Evolutionary conservation across 2,888 invertebrate species (phyloP).

Genomic region (Synanthedon tipuliformis): DNA sequence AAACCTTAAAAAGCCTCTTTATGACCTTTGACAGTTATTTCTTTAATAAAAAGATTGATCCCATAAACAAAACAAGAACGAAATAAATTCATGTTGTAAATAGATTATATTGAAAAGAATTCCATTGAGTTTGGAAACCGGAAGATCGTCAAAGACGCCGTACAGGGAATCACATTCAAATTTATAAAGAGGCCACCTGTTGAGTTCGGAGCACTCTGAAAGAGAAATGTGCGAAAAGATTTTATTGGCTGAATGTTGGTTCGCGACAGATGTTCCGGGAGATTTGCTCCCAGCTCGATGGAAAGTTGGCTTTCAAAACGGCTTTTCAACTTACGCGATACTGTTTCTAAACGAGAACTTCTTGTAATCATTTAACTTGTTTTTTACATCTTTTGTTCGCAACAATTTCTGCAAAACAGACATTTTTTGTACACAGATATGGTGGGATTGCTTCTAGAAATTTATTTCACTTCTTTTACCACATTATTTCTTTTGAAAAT

Average conservation of each 20-base stretch:
- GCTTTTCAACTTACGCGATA: slow-evolving; percentile 32
- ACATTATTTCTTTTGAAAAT: neutral
- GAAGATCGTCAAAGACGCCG: neutral
- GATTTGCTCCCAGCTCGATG: slow-evolving; percentile 35
- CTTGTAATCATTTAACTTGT: slow-evolving; percentile 22
- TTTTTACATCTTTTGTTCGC: slow-evolving; percentile 15
- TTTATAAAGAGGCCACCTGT: slow-evolving; percentile 60
- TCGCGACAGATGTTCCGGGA: slow-evolving; percentile 47
- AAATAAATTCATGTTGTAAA: no score
- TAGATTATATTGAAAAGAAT: no score
- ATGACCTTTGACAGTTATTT: no score
- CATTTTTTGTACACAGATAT: neutral
- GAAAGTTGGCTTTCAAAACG: slow-evolving; percentile 40
- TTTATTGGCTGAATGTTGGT: slow-evolving; percentile 47
- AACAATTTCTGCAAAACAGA: slow-evolving; percentile 1
- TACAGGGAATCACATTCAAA: slow-evolving; percentile 52
- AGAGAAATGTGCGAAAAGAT: slow-evolving; percentile 45
- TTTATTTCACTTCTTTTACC: slow-evolving; percentile 4
- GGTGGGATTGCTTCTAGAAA: slow-evolving; percentile 1
- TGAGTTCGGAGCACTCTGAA: slow-evolving; percentile 26
- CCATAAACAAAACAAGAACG: no score
- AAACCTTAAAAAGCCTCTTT: no score
- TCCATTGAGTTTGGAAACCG: no score
- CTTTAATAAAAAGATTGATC: no score
- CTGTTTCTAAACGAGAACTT: slow-evolving; percentile 25